Evolutionary conservation across 2,113 vertebrate genomes (phyloP), one percentile per base, ranked within the genome.

Genomic region (Dromiciops gliroides): DNA sequence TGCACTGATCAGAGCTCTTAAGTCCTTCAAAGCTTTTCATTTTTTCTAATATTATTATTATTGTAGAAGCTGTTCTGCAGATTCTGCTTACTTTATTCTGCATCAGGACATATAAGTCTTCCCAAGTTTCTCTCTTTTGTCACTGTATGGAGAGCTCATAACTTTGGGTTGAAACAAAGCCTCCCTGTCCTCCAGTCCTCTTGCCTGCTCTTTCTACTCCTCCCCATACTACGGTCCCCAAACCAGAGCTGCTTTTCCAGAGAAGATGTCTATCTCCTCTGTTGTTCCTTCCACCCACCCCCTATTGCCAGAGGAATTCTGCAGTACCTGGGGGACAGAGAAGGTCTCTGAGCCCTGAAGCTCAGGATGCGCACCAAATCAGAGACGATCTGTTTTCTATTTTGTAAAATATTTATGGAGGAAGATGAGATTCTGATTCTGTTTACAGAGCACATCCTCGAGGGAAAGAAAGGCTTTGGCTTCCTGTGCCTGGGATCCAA

Each of bases 331-430:
- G n/a, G 67, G 67, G 67, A 83, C n/a, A 23, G 67, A 83, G 37
- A 83, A 83, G n/a, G n/a, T 83, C 67, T 83, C 19, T 23, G 37
- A 44, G n/a, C 37, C 67, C 16, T 6, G 6, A 44, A 44, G 60
- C 60, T 75, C 60, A 75, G 60, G 60, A 75, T 75, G 60, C 60
- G 19, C 37, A 75, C 60, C 60, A 75, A n/a, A 83, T 83, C 67
- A 83, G 67, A 83, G 67, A n/a, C 67, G 44, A 83, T 44, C n/a
- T 83, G n/a, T 83, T 83, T 83, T 83, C 67, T 83, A 83, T 83
- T 83, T 83, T 83, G n/a, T 83, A 44, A 83, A 83, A 83, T 83
- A 83, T 83, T 83, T 83, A 83, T 83, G 67, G 67, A 83, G 67
- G 67, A 83, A 83, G 67, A 83, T 83, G 37, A 44, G 67, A 83